Conservation (phyloP, 2,888 invertebrate species). For the Nemotelus pantherinus region DNA sequence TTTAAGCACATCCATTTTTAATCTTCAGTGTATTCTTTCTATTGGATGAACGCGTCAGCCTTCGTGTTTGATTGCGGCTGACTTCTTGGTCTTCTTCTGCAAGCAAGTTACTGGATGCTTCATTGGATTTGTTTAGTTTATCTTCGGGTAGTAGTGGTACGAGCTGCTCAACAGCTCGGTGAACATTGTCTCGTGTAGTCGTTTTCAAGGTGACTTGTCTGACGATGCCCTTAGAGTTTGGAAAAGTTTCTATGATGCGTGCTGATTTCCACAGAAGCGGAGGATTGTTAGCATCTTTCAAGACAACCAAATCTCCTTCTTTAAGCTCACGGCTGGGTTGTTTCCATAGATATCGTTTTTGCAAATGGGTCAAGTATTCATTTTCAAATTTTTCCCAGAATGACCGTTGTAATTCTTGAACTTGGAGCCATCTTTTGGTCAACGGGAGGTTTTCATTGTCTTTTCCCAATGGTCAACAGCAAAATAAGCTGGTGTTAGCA, state of each 20-base stretch:
- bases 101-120: too few species aligned
- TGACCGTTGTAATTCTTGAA: not conserved
- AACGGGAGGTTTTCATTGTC: not conserved
- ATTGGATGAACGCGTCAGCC: too few species aligned
- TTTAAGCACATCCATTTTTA: too few species aligned
- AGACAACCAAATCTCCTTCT: constrained; percentile 1
- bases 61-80: too few species aligned
- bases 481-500: too few species aligned
- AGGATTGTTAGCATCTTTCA: not conserved
- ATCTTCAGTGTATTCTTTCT: too few species aligned
- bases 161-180: not conserved
- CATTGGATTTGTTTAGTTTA: too few species aligned
- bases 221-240: not conserved
- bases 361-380: not conserved
- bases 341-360: not conserved
- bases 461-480: too few species aligned
- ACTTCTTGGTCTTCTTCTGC: too few species aligned
- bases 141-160: constrained; percentile 2
- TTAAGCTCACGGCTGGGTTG: not conserved
- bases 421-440: constrained; percentile 7
- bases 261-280: not conserved
- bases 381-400: not conserved
- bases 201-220: not conserved
- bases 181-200: not conserved
- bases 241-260: not conserved